These are phyloP conservation scores for Pyrocoelia pectoralis DNA, from an alignment of 2,888 invertebrate genomes.

Conservation along the genomic window DNA sequence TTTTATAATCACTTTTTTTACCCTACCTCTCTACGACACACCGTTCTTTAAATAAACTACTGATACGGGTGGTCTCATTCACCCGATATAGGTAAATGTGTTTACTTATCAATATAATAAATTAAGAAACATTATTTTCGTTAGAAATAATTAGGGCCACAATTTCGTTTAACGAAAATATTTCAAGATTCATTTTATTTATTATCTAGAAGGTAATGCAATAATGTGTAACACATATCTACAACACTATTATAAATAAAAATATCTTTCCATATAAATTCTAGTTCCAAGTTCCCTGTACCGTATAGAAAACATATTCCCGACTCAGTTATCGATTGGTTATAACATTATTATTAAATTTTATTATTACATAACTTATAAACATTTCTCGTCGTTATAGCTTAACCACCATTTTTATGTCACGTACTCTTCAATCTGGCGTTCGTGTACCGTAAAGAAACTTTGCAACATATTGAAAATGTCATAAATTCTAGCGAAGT, in stretches of 20 bases:
- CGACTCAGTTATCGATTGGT: constrained; percentile 24
- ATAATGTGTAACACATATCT: background rate
- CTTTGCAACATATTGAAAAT: constrained; percentile 17
- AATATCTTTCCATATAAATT: constrained; percentile 24
- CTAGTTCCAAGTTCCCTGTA: constrained; percentile 16
- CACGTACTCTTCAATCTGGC: constrained; percentile 27
- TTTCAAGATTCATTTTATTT: background rate
- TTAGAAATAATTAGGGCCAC: no score
- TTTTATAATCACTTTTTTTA: no score
- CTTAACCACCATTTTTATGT: constrained; percentile 27
- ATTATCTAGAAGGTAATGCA: background rate
- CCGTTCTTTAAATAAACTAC: no score
- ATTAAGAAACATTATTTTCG: no score
- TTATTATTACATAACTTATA: constrained; percentile 28
- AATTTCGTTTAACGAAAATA: no score
- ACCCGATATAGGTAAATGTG: no score
- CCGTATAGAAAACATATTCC: constrained; percentile 11
- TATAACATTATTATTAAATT: constrained; percentile 34
- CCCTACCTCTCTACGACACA: no score
- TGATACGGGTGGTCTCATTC: no score
- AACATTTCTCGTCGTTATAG: constrained; percentile 26
- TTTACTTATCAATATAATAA: no score
- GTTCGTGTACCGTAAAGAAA: constrained; percentile 7
- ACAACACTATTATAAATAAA: constrained; percentile 2
- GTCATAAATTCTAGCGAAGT: constrained; percentile 16